Percentiles rank a stretch among this genome's conserved stretches.
Evolutionary conservation across 2,888 invertebrate genomes (phyloP).

Genomic region (Napeogenes inachia): DNA sequence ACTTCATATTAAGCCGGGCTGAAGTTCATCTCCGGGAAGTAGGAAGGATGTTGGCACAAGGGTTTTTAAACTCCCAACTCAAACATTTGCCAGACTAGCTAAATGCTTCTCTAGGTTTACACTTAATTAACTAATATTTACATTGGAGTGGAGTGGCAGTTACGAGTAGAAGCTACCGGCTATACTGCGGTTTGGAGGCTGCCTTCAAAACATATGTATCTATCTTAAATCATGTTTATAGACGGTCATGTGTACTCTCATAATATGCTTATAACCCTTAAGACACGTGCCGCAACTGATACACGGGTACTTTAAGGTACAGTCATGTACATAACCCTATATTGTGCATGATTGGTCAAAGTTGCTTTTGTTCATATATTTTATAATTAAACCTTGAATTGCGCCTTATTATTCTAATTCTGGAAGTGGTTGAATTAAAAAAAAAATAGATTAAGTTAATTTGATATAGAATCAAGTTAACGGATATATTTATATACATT

Average conservation of each 20-base stretch:
- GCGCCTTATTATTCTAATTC: too few relatives aligned
- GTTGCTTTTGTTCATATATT: not conserved
- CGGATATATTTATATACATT: too few relatives aligned
- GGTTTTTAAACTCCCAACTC: slow-evolving; percentile 47
- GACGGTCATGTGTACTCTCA: not conserved
- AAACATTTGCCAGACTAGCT: slow-evolving; percentile 38
- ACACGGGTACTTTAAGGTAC: not conserved
- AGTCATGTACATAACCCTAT: slow-evolving; percentile 1
- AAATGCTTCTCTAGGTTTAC: slow-evolving; percentile 56
- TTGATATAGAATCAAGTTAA: too few relatives aligned
- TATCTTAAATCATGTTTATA: slow-evolving; percentile 10
- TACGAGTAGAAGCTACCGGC: slow-evolving; percentile 59
- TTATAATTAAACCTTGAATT: not conserved
- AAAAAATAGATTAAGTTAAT: too few relatives aligned
- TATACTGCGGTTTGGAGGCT: slow-evolving; percentile 52
- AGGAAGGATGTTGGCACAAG: slow-evolving; percentile 24
- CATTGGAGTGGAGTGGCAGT: slow-evolving; percentile 66
- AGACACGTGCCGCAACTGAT: not conserved
- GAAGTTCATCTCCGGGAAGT: slow-evolving; percentile 7
- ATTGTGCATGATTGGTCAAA: not conserved
- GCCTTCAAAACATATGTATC: slow-evolving; percentile 32
- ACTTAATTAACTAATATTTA: slow-evolving; percentile 77
- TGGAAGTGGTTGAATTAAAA: too few relatives aligned
- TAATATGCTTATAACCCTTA: slow-evolving; percentile 9
- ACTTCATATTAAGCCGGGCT: not conserved